These are phyloP conservation scores for Petromus typicus DNA, from an alignment of 2,113 vertebrate species.

Conservation along the genomic window DNA sequence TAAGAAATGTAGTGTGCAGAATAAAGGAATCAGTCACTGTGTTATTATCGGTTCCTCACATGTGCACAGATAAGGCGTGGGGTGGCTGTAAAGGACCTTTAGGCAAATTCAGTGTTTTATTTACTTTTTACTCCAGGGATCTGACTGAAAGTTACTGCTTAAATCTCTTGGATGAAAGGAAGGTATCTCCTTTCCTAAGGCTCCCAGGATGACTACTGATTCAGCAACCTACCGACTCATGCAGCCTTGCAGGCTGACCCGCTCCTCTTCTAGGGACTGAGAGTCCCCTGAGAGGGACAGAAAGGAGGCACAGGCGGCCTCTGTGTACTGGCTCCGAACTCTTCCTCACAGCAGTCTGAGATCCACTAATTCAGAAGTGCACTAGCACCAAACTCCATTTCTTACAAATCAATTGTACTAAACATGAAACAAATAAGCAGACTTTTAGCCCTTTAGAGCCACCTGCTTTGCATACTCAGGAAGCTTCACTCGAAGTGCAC, in stretches of 20 bases:
- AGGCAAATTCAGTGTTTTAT: not conserved
- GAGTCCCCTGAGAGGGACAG: not conserved
- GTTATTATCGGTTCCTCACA: not conserved
- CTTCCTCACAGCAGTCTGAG: not conserved
- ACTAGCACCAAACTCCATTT: not conserved
- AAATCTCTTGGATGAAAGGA: conserved; percentile 34
- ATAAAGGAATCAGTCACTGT: not conserved
- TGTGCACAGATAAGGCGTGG: accelerated
- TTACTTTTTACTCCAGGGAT: conserved; percentile 26
- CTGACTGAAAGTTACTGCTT: conserved; percentile 46
- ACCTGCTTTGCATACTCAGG: not conserved
- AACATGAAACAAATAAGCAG: not conserved
- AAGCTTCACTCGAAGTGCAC: not conserved
- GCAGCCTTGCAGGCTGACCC: not conserved
- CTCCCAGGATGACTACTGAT: not conserved
- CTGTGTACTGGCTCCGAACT: not conserved
- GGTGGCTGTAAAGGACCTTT: not conserved
- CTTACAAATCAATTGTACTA: not conserved
- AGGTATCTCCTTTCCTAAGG: not conserved
- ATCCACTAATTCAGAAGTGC: not conserved
- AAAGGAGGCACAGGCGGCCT: not conserved
- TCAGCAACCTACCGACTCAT: not conserved
- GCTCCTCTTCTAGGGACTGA: not conserved
- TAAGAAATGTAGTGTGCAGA: not conserved
- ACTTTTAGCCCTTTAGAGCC: not conserved